Base-by-base conservation (phyloP, 64 coral and sea anemone species). In the Stylophora pistillata region DNA sequence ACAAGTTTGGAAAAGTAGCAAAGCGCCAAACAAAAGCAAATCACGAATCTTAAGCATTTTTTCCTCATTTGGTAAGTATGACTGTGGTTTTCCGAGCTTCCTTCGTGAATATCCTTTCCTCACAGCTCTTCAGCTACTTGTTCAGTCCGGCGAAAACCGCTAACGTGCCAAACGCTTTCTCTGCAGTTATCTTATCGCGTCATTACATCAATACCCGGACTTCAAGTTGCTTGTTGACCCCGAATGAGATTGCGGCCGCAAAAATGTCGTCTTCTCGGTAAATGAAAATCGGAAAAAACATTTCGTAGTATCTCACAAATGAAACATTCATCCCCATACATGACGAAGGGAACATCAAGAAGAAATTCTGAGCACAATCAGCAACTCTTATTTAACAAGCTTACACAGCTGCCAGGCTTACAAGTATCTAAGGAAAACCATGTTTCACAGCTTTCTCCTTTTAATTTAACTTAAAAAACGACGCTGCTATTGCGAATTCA, bases 171-270 rank as follows among this genome's bases (percentile, higher is more conserved):
- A 52, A n/a, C 14, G 13, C 12, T 23, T 53, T 57, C 23, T 25
- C 74, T 25, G 3, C 27, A 17, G 23, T 21, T 52, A 20, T 30
- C 74, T 77, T 77, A 77, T 77, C 74, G 4, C 32, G 2, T 52
- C n/a, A 77, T 23, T 77, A 17, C 26, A 77, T 77, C 53, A 77
- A 75, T 75, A 3, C 73, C 31, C 52, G 17, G 23, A 47, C 52
- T 53, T 75, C 37, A 75, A 75, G 20, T 75, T 75, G 71, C 73
- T 75, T 53, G 15, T 41, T 75, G 73, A 75, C 73, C 73, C 21
- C 73, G 21, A 0, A n/a, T 53, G 52, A 5, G 47, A 27, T 77
- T 15, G 23, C n/a, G 21, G n/a, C 53, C 52, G 52, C 73, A 73
- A 31, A 17, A 75, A 75, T 13, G 52, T 12, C 37, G 34, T 20